Base-by-base conservation (phyloP, 2,888 invertebrate genomes). In the Leptothorax acervorum region DNA sequence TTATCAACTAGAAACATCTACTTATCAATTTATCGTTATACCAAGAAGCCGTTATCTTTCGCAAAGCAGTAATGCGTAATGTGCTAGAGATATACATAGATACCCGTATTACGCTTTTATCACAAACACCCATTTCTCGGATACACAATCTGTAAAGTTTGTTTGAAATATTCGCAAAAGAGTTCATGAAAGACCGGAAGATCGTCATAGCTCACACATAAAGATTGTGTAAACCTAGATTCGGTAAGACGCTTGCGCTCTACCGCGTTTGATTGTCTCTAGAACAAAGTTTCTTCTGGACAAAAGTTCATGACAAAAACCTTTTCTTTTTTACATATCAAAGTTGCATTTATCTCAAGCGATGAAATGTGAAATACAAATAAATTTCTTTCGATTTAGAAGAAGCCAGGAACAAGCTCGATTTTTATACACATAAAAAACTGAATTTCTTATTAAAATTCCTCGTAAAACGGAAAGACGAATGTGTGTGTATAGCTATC, bases 121-220 rank as follows among this genome's bases (percentile, higher is more conserved):
- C 82, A 42, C n/a, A 31, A 57, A 81, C 57, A 31, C 18, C 23
- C 31, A 11, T 31, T 88, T 88, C 82, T 23, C 53, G 31, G 62
- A 84, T 48, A 55, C 31, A 23, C 39, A 70, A 55, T 55, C 66
- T 63, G 31, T 62, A 39, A 31, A 45, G 84, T 88, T 88, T 86
- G 81, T 88, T 88, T 86, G 60, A 74, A 76, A 31, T 83, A 81
- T 35, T 68, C 42, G 68, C 15, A 53, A 86, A 71, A 78, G 60
- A 63, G 42, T 84, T 74, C 42, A 35, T 55, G 75, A 18, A 57
- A 71, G 51, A 35, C 65, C 70, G 78, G 71, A 76, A 75, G 8
- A 57, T 39, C 60, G 60, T 82, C 62, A 83, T 60, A 63, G 85
- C 48, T 83, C 62, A 31, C 45, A 42, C 75, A 57, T 70, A 76